A percentile compares a stretch with the other conserved stretches of the same genome.
phyloP scores from a whole-genome alignment of 1,140 invertebrate species.

The Arctopsyche grandis region DNA sequence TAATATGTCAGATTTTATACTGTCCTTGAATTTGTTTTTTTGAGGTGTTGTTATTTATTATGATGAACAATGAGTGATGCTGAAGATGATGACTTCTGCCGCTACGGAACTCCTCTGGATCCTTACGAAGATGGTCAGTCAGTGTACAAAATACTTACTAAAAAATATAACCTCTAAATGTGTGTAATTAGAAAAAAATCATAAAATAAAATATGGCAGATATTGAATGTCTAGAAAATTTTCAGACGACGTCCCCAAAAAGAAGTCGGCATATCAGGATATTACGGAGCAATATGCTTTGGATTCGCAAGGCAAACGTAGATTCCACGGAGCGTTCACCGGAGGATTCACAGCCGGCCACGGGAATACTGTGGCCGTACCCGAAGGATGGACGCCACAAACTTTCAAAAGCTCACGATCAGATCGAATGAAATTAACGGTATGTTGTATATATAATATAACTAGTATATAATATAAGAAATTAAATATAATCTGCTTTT shows the following conservation, averaged over 20 bases:
- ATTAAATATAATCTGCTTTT: neutral
- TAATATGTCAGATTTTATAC: too few species aligned
- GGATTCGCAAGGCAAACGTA: constrained; percentile 87
- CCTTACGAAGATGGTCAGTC: constrained; percentile 80
- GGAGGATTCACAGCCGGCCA: constrained; percentile 99
- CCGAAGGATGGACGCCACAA: constrained; percentile 94
- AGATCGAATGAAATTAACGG: constrained; percentile 68
- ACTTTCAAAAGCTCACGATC: constrained; percentile 90
- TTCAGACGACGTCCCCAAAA: constrained; percentile 79
- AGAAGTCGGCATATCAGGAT: constrained; percentile 84
- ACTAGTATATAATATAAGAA: too few species aligned
- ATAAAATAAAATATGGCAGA: neutral
- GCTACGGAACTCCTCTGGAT: constrained; percentile 80
- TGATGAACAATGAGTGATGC: constrained; percentile 47
- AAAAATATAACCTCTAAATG: constrained; percentile 16
- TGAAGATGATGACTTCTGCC: constrained; percentile 75
- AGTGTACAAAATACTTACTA: constrained; percentile 35
- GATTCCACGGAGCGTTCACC: constrained; percentile 99
- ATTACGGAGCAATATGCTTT: constrained; percentile 83
- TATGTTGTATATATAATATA: neutral
- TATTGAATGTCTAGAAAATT: constrained; percentile 51
- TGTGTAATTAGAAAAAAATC: constrained; percentile 22
- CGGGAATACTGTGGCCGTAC: constrained; percentile 95
- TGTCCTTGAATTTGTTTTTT: too few species aligned
- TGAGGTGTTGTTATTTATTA: too few species aligned